Evolutionary conservation across 2,113 vertebrate species (phyloP).

Genomic region (Cynoglossus semilaevis): DNA sequence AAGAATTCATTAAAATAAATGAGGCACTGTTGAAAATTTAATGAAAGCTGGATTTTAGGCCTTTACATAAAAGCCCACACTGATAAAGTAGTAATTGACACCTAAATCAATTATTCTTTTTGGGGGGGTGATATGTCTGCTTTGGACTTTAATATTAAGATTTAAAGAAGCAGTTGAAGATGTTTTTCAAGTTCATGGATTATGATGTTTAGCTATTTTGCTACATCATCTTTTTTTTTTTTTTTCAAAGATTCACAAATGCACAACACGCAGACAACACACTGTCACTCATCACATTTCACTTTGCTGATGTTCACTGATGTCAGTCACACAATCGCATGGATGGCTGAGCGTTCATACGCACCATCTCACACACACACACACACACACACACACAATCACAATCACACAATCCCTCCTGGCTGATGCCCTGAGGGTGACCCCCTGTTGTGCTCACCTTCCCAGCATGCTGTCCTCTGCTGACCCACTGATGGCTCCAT

Average conservation of each 20-base stretch:
- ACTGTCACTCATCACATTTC: background rate
- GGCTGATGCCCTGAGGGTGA: slow-evolving; percentile 5
- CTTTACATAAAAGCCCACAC: no score
- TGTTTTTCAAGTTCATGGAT: no score
- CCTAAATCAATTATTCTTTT: no score
- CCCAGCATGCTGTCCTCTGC: slow-evolving; percentile 31
- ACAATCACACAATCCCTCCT: slow-evolving; percentile 4
- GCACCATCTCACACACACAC: slow-evolving; percentile 8
- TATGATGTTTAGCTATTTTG: no score
- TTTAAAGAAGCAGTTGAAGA: no score
- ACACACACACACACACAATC: background rate
- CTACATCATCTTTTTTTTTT: background rate
- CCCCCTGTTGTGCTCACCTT: slow-evolving; percentile 34
- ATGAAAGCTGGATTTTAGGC: no score
- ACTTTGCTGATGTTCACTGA: slow-evolving; percentile 22
- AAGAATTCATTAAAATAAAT: background rate
- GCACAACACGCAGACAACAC: background rate
- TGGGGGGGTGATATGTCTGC: no score
- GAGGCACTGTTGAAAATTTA: background rate
- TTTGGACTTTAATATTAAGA: no score
- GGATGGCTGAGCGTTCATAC: slow-evolving; percentile 25
- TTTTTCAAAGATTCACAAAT: background rate
- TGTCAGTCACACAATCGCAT: slow-evolving; percentile 30
- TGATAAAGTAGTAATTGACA: no score
- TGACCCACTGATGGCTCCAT: slow-evolving; percentile 18